A percentile compares a stretch with the other conserved stretches of the same genome.
Conservation (phyloP, 2,888 invertebrate species). For the Pyrocoelia pectoralis region DNA sequence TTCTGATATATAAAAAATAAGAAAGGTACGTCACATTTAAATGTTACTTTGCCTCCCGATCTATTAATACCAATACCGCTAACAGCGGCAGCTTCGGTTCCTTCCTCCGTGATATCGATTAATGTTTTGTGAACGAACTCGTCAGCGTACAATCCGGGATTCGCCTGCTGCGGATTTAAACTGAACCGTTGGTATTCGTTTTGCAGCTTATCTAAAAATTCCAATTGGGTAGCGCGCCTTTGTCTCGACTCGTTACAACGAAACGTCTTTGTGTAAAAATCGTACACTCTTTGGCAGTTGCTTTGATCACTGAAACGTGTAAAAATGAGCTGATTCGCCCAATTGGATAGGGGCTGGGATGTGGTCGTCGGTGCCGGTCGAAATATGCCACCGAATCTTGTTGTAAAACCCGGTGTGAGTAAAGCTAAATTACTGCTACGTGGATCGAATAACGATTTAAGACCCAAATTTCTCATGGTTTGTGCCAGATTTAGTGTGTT, state of each 20-base stretch:
- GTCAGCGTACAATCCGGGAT: conserved; percentile 70
- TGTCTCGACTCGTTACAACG: conserved; percentile 19
- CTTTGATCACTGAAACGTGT: conserved; percentile 40
- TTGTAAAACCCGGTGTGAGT: conserved; percentile 61
- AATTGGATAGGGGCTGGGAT: background rate
- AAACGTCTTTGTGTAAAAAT: conserved; percentile 45
- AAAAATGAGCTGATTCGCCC: conserved; percentile 42
- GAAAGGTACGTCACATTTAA: conserved; percentile 74
- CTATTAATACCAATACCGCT: conserved; percentile 67
- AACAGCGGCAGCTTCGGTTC: conserved; percentile 76
- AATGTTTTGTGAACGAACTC: conserved; percentile 72
- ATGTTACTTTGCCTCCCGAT: conserved; percentile 63
- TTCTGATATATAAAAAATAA: conserved; percentile 77
- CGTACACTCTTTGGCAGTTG: conserved; percentile 50
- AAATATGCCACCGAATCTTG: background rate
- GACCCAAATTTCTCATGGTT: conserved; percentile 66
- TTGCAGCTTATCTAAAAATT: conserved; percentile 47
- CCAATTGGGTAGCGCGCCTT: background rate
- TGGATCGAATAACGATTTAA: conserved; percentile 70
- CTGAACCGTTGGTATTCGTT: conserved; percentile 48
- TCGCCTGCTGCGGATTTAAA: conserved; percentile 55
- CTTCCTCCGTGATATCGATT: conserved; percentile 71
- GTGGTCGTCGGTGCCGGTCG: background rate
- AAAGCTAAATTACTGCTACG: conserved; percentile 72
- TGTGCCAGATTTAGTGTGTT: conserved; percentile 65